Base-by-base conservation (phyloP, 2,113 vertebrate genomes). In the Myxocyprinus asiaticus region DNA sequence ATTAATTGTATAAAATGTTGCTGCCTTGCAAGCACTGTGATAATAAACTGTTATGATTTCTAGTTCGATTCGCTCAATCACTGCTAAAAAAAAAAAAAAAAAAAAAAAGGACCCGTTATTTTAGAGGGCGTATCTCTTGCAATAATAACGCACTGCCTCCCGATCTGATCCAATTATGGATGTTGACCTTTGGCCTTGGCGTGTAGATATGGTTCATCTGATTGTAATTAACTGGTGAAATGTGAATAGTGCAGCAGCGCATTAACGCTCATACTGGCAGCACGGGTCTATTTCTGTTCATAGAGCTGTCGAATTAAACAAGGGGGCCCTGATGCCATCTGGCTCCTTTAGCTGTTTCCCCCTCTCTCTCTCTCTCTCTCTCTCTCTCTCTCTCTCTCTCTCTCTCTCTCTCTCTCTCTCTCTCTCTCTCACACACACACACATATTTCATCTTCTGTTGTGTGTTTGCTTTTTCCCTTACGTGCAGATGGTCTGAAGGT, bases 401-500 rank as follows among this genome's bases (percentile, higher is more conserved):
- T 33, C 22, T 33, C 22, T 33, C 22, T 33, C 22, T 33, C 22
- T 33, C 22, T 33, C 22, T 33, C 22, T 33, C 22, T 33, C 22
- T 33, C 22, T 50, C 61, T 61, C 81, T 56, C 69, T 58, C 74
- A 33, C 84, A 42, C 79, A 70, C 80, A 68, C 67, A 44, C 84
- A 56, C 78, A 77, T 48, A 51, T 50, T 9, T 63, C 33, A 15
- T 75, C 2, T n/a, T 55, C 61, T 55, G 59, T 43, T 43, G 73
- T 50, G 73, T 64, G 61, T 51, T 6, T 53, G 59, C 33, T 22
- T 61, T 64, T n/a, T 76, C 62, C 78, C 95, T 92, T 92, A 98
- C 97, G 86, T 90, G 96, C 96, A 98, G 90, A 98, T 96, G 75
- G 94, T 95, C 89, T 96, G 92, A 85, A 98, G 94, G 82, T 97